These are phyloP conservation scores for Pterocles gutturalis DNA, from an alignment of 2,113 vertebrate species.

Conservation along the genomic window DNA sequence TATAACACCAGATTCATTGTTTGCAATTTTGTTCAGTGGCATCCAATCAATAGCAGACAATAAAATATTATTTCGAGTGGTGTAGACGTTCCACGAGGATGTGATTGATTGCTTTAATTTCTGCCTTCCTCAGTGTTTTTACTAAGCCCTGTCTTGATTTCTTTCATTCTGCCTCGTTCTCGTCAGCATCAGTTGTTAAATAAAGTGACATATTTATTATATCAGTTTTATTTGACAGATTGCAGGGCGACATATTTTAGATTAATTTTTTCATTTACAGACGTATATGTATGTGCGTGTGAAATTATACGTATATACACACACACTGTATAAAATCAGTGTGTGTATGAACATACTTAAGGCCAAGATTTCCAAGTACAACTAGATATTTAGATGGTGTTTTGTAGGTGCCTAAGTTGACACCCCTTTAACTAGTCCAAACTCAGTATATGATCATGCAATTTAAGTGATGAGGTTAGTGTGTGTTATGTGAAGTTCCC, in stretches of 20 bases:
- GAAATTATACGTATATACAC: conserved; percentile 9
- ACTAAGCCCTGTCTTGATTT: conserved; percentile 66
- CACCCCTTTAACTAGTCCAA: neutral
- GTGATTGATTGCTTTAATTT: conserved; percentile 81
- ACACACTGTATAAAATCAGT: conserved; percentile 13
- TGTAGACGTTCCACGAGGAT: conserved; percentile 56
- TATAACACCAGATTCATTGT: conserved; percentile 74
- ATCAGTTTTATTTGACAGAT: conserved; percentile 77
- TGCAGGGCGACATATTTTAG: conserved; percentile 21
- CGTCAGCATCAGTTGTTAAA: conserved; percentile 73
- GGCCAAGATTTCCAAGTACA: neutral
- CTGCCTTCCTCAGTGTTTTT: conserved; percentile 71
- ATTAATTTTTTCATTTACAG: conserved; percentile 57
- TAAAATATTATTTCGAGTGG: conserved; percentile 76
- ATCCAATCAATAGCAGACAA: conserved; percentile 76
- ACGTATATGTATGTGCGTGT: neutral
- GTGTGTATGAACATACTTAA: neutral
- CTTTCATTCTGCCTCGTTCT: conserved; percentile 64
- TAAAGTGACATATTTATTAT: conserved; percentile 78
- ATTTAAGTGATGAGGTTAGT: neutral
- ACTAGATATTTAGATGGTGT: neutral
- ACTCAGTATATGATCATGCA: neutral
- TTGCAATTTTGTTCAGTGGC: conserved; percentile 71
- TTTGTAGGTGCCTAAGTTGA: neutral
- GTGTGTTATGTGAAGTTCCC: neutral